Base-by-base conservation (phyloP, 1,140 invertebrate species). In the Ridgeia piscesae region DNA sequence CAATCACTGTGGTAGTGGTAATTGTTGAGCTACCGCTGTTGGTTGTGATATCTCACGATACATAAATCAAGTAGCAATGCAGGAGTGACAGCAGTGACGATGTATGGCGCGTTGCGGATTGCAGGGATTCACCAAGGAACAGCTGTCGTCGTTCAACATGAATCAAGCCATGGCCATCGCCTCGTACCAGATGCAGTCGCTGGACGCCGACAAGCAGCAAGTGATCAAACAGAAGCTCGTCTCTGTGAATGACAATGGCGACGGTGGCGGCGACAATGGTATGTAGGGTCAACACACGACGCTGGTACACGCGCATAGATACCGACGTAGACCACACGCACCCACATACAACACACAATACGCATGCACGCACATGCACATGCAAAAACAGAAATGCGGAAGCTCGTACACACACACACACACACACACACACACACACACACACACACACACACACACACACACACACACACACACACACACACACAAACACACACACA, bases 91-190 rank as follows among this genome's bases (percentile, higher is more conserved):
- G 27, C 58, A 31, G 17, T 21, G 58, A 77, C 27, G 17, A 17
- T 27, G 4, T 8, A 21, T 77, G 58, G 17, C 27, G 58, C 58
- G 2, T 21, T 77, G 58, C 27, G 48, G 27, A 77, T 77, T 77
- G 58, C 91, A 92, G 91, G 91, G 91, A 77, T 92, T 92, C 77
- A 92, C 48, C 42, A 35, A 58, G 88, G 42, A 50, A 35, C 91
- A 92, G 34, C 91, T 92, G 21, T 31, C 34, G 77, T 21, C 35
- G 42, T 33, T 92, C 50, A 34, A 77, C 27, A 31, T 88, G 31
- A 77, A 92, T 34, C 91, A 92, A 34, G 91, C 91, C 11, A 88
- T 88, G 31, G 14, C 34, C 42, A 92, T 92, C 31, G 34, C 48
- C 27, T 88, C 50, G 33, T n/a, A 77, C 17, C 91, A 92, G 91